Percentiles rank a stretch among this genome's conserved stretches.
Conservation (phyloP, 1,140 invertebrate species). For the Aphis gossypii region DNA sequence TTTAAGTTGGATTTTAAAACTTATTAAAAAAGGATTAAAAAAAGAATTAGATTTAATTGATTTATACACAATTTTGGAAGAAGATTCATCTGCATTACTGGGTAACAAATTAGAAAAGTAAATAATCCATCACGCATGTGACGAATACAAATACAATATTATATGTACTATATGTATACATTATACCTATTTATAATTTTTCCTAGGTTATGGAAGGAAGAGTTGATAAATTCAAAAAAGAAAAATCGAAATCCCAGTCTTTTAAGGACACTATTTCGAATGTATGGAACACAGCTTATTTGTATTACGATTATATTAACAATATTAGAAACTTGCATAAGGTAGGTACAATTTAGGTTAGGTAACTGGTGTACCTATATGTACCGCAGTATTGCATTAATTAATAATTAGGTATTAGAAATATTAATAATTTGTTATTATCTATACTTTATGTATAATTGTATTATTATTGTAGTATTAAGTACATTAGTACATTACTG, state of each 20-base stretch:
- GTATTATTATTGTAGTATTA: too few relatives aligned
- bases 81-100: not conserved
- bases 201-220: not conserved
- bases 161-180: too few relatives aligned
- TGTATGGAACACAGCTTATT: not conserved
- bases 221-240: not conserved
- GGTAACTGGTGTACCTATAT: not conserved
- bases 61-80: conserved; percentile 5
- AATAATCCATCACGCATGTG: not conserved
- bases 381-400: too few relatives aligned
- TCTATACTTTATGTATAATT: too few relatives aligned
- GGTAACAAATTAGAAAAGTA: conserved; percentile 19
- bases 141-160: not conserved
- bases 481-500: too few relatives aligned
- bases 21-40: conserved; percentile 22
- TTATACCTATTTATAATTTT: not conserved
- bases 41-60: conserved; percentile 24
- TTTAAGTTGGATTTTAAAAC: conserved; percentile 16
- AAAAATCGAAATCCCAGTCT: not conserved
- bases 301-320: not conserved
- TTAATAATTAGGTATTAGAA: too few relatives aligned
- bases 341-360: not conserved
- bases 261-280: not conserved
- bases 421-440: too few relatives aligned
- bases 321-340: not conserved